Evolutionary conservation across 2,113 vertebrate species (phyloP), one percentile per base, ranked within the genome.

Genomic region (Tupaia tana): DNA sequence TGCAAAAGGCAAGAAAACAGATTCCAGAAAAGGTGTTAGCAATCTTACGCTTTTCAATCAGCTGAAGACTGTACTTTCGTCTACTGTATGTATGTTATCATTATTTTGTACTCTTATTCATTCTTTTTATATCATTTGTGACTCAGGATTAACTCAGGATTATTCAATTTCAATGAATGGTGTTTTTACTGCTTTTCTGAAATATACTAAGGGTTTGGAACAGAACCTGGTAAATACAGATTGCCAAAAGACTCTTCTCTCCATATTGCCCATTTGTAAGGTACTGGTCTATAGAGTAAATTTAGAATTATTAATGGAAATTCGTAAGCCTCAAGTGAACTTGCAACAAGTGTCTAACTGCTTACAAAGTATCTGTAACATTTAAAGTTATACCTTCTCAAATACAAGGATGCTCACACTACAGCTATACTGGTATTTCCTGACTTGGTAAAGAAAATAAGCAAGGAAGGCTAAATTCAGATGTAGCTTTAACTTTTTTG

Each of bases 391-490:
- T 43, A 91, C 56, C 80, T 9, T 52, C 24, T 90, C 52, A 88
- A 86, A 80, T 75, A 67, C 2, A 88, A 89, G 29, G 91, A 95
- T 77, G 56, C 29, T 63, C 29, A 80, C 25, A 86, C 22, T 59
- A 77, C 7, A 67, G 67, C 79, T 67, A 89, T 75, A 75, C 8
- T 73, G n/a, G 31, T 58, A 92, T 67, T 90, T 88, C 82, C 67
- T 90, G 61, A 52, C 75, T 69, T 89, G 67, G 15, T 61, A 84
- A 88, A 90, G 54, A 95, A 94, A 93, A 69, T 4, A 82, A 5
- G 56, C 9, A 24, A 86, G 25, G 14, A 90, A 87, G 71, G 78
- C 43, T 84, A 77, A 80, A 88, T 92, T 88, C 78, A 91, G 63
- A 77, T 78, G 24, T 24, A 71, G 22, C 34, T n/a, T 79, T 14